phyloP scores from a whole-genome alignment of 1,140 invertebrate genomes.

The Stegodyphus mimosarum region DNA sequence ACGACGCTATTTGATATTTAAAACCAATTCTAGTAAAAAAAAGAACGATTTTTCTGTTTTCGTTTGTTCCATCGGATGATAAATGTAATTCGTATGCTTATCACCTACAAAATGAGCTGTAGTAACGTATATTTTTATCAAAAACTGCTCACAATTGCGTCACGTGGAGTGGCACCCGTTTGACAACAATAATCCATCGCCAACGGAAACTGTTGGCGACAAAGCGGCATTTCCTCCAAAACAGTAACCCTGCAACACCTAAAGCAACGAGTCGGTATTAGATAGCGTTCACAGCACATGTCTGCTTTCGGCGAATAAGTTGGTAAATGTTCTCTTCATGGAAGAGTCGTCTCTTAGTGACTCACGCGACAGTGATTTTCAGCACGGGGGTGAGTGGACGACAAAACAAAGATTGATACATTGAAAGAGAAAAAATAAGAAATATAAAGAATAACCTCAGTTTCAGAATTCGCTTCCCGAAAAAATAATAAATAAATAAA shows the following conservation, averaged over 20 bases:
- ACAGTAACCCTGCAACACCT: constrained; percentile 17
- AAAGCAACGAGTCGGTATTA: background rate
- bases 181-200: constrained; percentile 1
- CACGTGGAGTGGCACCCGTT: background rate
- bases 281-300: constrained; percentile 15
- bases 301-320: background rate
- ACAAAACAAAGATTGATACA: background rate
- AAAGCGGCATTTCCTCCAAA: background rate
- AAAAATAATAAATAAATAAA: too few species aligned
- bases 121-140: too few species aligned
- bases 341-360: constrained; percentile 15
- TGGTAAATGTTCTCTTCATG: background rate
- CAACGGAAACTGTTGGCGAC: constrained; percentile 3
- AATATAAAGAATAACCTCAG: too few species aligned
- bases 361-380: constrained; percentile 33
- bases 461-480: background rate
- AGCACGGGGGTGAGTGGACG: constrained; percentile 46
- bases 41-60: too few species aligned
- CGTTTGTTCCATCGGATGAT: too few species aligned
- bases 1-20: too few species aligned
- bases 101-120: too few species aligned
- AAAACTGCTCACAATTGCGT: too few species aligned
- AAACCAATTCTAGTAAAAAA: too few species aligned
- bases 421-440: background rate
- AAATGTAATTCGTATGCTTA: too few species aligned